Evolutionary conservation across 2,797 vertebrate species (phyloP).

Genomic region (Clarias laeviceps): DNA sequence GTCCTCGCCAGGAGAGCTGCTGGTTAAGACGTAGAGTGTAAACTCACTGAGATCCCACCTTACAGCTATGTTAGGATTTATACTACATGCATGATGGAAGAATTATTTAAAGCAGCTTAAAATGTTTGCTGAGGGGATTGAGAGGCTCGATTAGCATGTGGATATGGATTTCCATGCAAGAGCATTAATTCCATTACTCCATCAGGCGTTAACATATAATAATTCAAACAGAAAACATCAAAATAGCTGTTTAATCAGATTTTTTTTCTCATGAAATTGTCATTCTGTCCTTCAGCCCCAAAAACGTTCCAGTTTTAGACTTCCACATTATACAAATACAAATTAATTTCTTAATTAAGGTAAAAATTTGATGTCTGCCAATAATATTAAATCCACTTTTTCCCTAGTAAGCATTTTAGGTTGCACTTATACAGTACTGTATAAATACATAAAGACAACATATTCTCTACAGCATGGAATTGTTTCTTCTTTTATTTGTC

Average conservation of each 20-base stretch:
- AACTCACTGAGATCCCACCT: conserved; percentile 7
- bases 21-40: conserved; percentile 2
- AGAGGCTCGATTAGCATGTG: conserved; percentile 11
- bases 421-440: not conserved
- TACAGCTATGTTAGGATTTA: conserved; percentile 31
- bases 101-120: conserved; percentile 39
- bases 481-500: not conserved
- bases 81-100: not conserved
- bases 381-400: not conserved
- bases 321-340: not conserved
- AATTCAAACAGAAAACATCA: conserved; percentile 6
- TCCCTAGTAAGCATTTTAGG: not conserved
- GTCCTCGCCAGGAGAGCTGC: conserved; percentile 8
- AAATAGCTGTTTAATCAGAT: not conserved
- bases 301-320: not conserved
- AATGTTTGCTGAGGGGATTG: conserved; percentile 1
- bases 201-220: not conserved
- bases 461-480: not conserved
- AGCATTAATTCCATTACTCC: conserved; percentile 7
- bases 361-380: not conserved
- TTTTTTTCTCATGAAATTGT: not conserved
- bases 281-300: not conserved
- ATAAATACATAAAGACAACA: not conserved
- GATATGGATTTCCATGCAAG: not conserved
- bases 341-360: not conserved